Conservation (phyloP, 2,113 vertebrate genomes). For the Ptilorrhoa leucosticta region DNA sequence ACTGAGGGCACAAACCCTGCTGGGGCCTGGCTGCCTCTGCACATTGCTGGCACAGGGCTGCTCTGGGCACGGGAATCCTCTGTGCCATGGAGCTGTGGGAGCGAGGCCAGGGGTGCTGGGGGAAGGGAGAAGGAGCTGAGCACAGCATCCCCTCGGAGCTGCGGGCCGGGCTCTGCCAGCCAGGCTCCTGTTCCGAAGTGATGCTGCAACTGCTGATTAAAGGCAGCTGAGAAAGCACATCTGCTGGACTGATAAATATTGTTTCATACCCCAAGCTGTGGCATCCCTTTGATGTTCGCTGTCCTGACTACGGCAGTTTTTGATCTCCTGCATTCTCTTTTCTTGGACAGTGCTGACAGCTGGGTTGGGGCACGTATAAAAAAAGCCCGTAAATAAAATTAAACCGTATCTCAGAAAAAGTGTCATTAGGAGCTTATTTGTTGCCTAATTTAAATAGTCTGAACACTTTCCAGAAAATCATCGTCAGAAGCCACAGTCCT, state of each 20-base stretch:
- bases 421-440: constrained; percentile 6
- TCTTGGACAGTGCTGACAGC: constrained; percentile 20
- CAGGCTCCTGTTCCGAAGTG: neutral
- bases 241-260: constrained; percentile 36
- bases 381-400: constrained; percentile 22
- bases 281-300: constrained; percentile 20
- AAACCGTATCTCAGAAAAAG: neutral
- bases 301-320: neutral
- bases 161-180: neutral
- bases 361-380: neutral
- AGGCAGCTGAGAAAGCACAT: constrained; percentile 46
- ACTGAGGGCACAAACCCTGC: neutral
- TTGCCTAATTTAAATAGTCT: constrained; percentile 35
- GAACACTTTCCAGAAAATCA: constrained; percentile 41
- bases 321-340: constrained; percentile 1
- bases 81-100: neutral
- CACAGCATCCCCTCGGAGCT: neutral
- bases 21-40: neutral
- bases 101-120: neutral
- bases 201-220: neutral
- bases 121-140: neutral
- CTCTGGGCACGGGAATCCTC: neutral
- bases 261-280: constrained; percentile 19
- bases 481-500: constrained; percentile 18
- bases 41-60: fast-evolving